These are phyloP conservation scores for Alosa alosa DNA, from an alignment of 2,113 vertebrate genomes.

Conservation along the genomic window DNA sequence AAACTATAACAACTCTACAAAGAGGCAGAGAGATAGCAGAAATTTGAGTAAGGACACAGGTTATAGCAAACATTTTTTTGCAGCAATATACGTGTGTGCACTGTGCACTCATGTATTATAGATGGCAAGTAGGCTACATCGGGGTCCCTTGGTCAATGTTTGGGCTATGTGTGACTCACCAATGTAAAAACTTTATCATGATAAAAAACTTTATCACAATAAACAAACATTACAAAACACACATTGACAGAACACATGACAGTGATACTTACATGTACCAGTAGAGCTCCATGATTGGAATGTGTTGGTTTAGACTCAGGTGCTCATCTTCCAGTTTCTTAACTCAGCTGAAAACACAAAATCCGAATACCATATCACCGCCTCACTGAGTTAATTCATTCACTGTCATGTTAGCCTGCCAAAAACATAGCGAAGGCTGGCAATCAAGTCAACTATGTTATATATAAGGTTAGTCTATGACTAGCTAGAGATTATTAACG, in stretches of 20 bases:
- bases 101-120: no score
- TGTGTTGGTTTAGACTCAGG: conserved; percentile 43
- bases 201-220: background rate
- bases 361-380: background rate
- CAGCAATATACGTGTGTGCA: no score
- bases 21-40: conserved; percentile 8
- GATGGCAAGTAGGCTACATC: background rate
- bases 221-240: background rate
- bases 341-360: background rate
- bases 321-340: conserved; percentile 46
- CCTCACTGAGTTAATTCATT: background rate
- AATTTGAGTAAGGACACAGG: background rate
- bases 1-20: conserved; percentile 77
- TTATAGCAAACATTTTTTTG: background rate
- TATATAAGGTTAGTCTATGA: background rate
- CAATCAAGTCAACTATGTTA: background rate
- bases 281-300: conserved; percentile 74
- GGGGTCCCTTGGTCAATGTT: no score
- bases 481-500: background rate
- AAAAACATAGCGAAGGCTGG: no score
- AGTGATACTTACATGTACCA: conserved; percentile 78
- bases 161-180: no score
- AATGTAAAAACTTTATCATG: no score
- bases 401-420: background rate
- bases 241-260: background rate